Conservation (phyloP, 2,797 vertebrate species). For the Malacoctenus gilli region DNA sequence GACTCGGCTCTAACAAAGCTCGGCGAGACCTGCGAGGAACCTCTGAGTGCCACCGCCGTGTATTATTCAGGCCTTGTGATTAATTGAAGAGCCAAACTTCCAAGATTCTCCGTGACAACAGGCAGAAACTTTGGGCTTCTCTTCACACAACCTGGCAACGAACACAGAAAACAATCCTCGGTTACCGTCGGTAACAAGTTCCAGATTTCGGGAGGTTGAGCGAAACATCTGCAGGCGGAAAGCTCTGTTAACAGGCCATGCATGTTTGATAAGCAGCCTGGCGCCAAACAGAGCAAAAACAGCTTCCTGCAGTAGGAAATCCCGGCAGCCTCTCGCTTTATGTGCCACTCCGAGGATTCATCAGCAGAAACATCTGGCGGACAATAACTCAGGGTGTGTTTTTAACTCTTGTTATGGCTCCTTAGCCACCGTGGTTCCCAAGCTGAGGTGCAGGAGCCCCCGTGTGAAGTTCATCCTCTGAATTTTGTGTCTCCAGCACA, state of each 20-base stretch:
- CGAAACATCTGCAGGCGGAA: constrained; percentile 27
- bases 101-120: no score
- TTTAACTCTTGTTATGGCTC: neutral
- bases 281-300: neutral
- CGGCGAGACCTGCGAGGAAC: no score
- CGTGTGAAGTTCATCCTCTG: no score
- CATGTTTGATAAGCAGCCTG: constrained; percentile 45
- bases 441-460: no score
- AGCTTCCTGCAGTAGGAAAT: constrained; percentile 9
- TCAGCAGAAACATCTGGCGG: constrained; percentile 14
- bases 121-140: neutral
- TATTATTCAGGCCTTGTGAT: no score
- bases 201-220: constrained; percentile 8
- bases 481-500: no score
- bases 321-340: constrained; percentile 19
- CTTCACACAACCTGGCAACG: neutral
- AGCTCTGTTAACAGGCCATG: constrained; percentile 9
- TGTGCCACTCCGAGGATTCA: neutral
- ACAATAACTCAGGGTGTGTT: constrained; percentile 3
- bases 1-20: no score
- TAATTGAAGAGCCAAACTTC: no score
- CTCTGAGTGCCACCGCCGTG: no score
- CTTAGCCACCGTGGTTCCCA: neutral
- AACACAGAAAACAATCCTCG: constrained; percentile 6
- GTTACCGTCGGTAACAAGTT: neutral